phyloP scores from a whole-genome alignment of 2,888 invertebrate species.

The Drepana falcataria region DNA sequence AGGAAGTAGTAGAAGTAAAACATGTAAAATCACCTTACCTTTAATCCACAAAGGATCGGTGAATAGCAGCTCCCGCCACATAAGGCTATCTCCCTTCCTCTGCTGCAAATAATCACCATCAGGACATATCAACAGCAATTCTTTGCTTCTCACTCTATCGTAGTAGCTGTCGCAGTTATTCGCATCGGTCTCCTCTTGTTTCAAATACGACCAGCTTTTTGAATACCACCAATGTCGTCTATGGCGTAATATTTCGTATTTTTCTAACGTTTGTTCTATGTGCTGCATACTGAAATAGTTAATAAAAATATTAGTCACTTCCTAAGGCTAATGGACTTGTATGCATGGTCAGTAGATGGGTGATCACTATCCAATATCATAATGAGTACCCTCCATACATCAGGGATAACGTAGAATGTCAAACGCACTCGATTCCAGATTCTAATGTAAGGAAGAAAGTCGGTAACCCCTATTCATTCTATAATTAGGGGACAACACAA shows the following conservation, averaged over 20 bases:
- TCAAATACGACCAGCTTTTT: constrained; percentile 11
- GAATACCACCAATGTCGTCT: constrained; percentile 58
- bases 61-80: constrained; percentile 65
- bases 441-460: no score
- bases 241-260: constrained; percentile 57
- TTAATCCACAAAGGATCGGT: constrained; percentile 58
- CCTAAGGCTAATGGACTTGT: neutral
- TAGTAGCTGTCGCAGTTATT: constrained; percentile 28
- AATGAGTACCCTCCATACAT: no score
- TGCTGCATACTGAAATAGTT: constrained; percentile 51
- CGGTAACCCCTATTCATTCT: no score
- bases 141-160: constrained; percentile 47
- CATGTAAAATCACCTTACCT: constrained; percentile 31
- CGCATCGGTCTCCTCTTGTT: constrained; percentile 31
- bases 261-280: constrained; percentile 46
- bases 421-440: no score
- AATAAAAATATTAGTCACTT: neutral
- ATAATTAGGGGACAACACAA: no score
- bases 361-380: no score
- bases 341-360: neutral
- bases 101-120: constrained; percentile 53
- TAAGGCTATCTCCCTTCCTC: constrained; percentile 50
- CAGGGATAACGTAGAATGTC: no score
- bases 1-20: no score
- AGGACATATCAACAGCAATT: constrained; percentile 58